Percentiles rank a stretch among this genome's conserved stretches.
Evolutionary conservation across 1,140 invertebrate species (phyloP).

Genomic region (Macrostomum lignano): DNA sequence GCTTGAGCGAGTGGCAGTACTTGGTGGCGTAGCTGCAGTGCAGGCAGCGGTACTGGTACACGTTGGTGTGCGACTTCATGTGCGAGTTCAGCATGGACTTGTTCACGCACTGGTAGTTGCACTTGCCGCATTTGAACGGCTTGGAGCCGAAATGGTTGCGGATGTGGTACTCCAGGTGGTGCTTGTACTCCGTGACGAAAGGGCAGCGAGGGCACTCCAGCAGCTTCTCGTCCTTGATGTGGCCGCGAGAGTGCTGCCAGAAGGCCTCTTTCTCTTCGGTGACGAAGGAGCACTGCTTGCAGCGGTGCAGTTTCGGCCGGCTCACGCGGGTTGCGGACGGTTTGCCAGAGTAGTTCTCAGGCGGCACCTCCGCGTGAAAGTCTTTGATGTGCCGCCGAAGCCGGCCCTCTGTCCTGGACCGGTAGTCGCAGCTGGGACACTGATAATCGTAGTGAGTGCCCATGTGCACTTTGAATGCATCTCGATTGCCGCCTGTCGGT

Average conservation of each 20-base stretch:
- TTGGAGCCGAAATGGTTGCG: conserved; percentile 78
- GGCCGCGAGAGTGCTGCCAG: conserved; percentile 56
- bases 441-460: conserved; percentile 29
- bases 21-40: conserved; percentile 91
- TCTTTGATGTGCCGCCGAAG: conserved; percentile 34
- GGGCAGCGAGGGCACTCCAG: conserved; percentile 64
- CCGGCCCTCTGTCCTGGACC: conserved; percentile 32
- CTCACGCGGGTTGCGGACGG: conserved; percentile 22
- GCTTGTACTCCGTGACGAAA: conserved; percentile 93
- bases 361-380: conserved; percentile 33
- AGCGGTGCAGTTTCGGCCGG: conserved; percentile 47
- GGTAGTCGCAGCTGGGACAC: conserved; percentile 33
- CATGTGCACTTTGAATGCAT: conserved; percentile 31
- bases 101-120: conserved; percentile 50
- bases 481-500: conserved; percentile 15
- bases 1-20: conserved; percentile 81
- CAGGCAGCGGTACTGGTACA: conserved; percentile 75
- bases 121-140: conserved; percentile 67
- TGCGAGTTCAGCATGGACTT: conserved; percentile 98
- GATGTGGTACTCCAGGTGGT: conserved; percentile 85
- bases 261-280: conserved; percentile 57
- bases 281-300: conserved; percentile 61
- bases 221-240: conserved; percentile 71
- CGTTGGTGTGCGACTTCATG: conserved; percentile 77
- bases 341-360: conserved; percentile 49